Base-by-base conservation (phyloP, 1,140 invertebrate genomes). In the Pararge aegeria region DNA sequence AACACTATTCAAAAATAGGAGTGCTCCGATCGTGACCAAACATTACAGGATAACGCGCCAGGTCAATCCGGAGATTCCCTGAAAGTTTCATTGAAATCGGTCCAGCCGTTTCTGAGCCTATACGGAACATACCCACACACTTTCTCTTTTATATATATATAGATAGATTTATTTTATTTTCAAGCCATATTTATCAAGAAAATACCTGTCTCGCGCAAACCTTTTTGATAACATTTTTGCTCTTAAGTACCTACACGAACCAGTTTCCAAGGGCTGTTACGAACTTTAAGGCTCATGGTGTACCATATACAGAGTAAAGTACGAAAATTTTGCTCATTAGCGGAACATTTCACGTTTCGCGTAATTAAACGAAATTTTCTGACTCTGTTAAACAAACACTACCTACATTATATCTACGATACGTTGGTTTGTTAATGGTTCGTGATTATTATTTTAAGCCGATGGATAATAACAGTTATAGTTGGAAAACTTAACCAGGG, bases 331-430 rank as follows among this genome's bases (percentile, higher is more conserved):
- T 20, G n/a, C 64, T 67, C 64, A 67, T 67, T 67, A 62, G 55
- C 21, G 55, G 54, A 63, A 67, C 56, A 63, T 67, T 67, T 55
- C 51, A 55, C 60, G 60, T 63, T 67, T 59, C 65, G 37, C 52
- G 59, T 66, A 66, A 66, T 66, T 66, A 66, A 66, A 66, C 59
- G 64, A 62, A 66, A 60, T 66, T 66, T 66, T 56, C 55, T 42
- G 52, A 46, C 46, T 21, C 19, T 40, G 52, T 46, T 54, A 13
- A 51, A 44, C 38, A 60, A 65, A 60, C n/a, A 55, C 13, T 37
- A 12, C 21, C 29, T n/a, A n/a, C n/a, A n/a, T n/a, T n/a, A n/a
- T 24, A 24, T 24, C 24, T 24, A 24, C 24, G 19, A 46, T 46
- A 46, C 16, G 19, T 15, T 13, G 38, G 10, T 46, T 5, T 46